phyloP scores from a whole-genome alignment of 2,113 vertebrate genomes.

The Macrotus californicus region DNA sequence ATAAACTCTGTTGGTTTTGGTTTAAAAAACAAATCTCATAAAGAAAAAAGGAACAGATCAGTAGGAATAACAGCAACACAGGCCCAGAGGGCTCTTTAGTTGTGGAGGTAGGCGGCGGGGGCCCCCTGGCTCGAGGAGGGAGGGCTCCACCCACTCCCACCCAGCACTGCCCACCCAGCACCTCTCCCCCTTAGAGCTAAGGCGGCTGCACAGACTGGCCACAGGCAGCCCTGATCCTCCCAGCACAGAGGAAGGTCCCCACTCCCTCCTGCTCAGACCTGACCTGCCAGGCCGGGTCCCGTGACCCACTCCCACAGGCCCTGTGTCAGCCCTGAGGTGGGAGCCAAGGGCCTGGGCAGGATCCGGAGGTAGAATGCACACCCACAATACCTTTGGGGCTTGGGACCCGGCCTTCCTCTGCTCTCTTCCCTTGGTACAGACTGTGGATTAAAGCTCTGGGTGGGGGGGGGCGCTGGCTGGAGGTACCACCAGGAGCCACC shows the following conservation, averaged over 20 bases:
- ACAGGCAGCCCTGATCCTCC: not conserved
- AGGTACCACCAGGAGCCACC: constrained; percentile 31
- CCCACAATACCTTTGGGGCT: not conserved
- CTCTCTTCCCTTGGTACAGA: constrained; percentile 65
- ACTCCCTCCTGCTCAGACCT: not conserved
- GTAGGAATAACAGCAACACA: constrained; percentile 62
- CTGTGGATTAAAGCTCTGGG: constrained; percentile 70
- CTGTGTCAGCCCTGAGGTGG: not conserved
- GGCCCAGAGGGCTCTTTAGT: constrained; percentile 62
- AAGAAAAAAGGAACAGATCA: constrained; percentile 47
- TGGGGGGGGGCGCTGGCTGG: constrained; percentile 55
- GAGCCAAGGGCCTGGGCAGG: not conserved
- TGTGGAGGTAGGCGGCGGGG: constrained; percentile 56
- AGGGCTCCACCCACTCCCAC: not conserved
- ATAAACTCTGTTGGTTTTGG: constrained; percentile 63
- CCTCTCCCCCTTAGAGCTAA: constrained; percentile 10
- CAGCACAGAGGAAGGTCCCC: not conserved
- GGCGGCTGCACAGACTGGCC: constrained; percentile 16
- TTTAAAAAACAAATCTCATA: constrained; percentile 56
- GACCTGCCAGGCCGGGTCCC: not conserved
- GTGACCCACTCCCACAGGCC: not conserved
- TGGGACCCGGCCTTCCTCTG: not conserved
- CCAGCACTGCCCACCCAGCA: constrained; percentile 19
- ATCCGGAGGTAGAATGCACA: constrained; percentile 53
- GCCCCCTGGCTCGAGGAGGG: constrained; percentile 32